A percentile compares a stretch with the other conserved stretches of the same genome.
phyloP scores from a whole-genome alignment of 2,888 invertebrate genomes.

The Hipparchia semele region DNA sequence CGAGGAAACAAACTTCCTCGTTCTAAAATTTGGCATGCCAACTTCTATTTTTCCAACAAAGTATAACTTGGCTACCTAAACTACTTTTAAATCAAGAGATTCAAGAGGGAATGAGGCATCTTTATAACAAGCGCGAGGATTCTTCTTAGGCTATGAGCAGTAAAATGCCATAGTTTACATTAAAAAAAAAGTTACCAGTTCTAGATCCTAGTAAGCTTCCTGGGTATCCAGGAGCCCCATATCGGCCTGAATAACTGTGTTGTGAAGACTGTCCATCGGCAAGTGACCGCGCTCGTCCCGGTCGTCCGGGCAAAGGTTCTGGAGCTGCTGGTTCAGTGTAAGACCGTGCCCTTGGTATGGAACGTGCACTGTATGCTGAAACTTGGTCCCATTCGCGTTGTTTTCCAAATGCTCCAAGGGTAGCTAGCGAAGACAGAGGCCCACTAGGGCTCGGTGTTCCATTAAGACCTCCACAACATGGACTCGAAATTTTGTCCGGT shows the following conservation, averaged over 20 bases:
- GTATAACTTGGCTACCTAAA: too few relatives aligned
- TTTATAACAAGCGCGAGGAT: too few relatives aligned
- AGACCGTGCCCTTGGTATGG: constrained; percentile 93
- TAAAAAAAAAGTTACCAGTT: constrained; percentile 56
- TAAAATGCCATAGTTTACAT: too few relatives aligned
- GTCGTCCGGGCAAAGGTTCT: constrained; percentile 91
- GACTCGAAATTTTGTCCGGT: constrained; percentile 88
- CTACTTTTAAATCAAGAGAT: too few relatives aligned
- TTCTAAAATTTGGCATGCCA: too few relatives aligned
- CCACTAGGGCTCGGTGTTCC: constrained; percentile 91
- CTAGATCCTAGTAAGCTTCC: constrained; percentile 84
- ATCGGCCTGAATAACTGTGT: constrained; percentile 93
- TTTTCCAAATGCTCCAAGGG: constrained; percentile 92
- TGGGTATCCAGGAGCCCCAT: constrained; percentile 89
- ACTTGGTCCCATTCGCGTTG: constrained; percentile 90
- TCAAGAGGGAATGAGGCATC: too few relatives aligned
- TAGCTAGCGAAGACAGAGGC: constrained; percentile 91
- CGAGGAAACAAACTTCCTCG: too few relatives aligned
- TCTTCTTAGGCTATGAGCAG: too few relatives aligned
- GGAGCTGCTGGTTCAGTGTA: constrained; percentile 85
- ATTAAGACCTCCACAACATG: constrained; percentile 88
- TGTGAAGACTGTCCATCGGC: constrained; percentile 93
- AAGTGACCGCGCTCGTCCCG: constrained; percentile 89
- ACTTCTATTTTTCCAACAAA: too few relatives aligned
- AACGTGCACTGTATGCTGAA: constrained; percentile 95